Evolutionary conservation across 1,140 invertebrate genomes (phyloP).

Genomic region (Drosophila subobscura): DNA sequence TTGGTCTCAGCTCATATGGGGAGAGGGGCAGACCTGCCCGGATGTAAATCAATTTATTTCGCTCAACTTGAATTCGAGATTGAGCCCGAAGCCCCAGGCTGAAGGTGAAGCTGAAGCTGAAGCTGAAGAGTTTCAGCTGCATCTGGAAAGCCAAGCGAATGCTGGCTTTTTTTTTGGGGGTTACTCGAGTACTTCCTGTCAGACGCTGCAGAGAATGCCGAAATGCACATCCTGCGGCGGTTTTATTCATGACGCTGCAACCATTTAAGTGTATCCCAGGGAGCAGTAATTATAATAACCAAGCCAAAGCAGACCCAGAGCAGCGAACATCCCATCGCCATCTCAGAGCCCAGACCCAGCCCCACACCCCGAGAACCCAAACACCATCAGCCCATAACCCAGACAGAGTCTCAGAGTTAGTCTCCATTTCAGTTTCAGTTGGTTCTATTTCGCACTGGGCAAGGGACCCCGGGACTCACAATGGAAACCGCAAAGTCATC

Average conservation of each 20-base stretch:
- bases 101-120: slow-evolving; percentile 7
- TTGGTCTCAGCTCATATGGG: slow-evolving; percentile 14
- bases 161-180: slow-evolving; percentile 41
- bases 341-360: slow-evolving; percentile 10
- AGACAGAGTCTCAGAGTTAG: slow-evolving; percentile 19
- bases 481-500: slow-evolving; percentile 82
- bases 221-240: slow-evolving; percentile 59
- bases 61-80: slow-evolving; percentile 49
- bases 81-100: slow-evolving; percentile 9
- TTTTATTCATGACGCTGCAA: slow-evolving; percentile 65
- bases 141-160: slow-evolving; percentile 53
- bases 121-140: not conserved
- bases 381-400: slow-evolving; percentile 32
- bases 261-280: slow-evolving; percentile 66
- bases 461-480: slow-evolving; percentile 38
- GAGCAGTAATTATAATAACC: slow-evolving; percentile 77
- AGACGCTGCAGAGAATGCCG: slow-evolving; percentile 23
- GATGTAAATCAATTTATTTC: slow-evolving; percentile 75
- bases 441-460: slow-evolving; percentile 59
- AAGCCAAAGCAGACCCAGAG: slow-evolving; percentile 7
- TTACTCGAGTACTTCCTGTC: slow-evolving; percentile 35
- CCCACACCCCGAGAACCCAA: slow-evolving; percentile 27
- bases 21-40: slow-evolving; percentile 7
- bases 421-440: slow-evolving; percentile 39
- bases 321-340: slow-evolving; percentile 22